Evolutionary conservation across 2,888 invertebrate genomes (phyloP).

Genomic region (Zelleria hepariella): DNA sequence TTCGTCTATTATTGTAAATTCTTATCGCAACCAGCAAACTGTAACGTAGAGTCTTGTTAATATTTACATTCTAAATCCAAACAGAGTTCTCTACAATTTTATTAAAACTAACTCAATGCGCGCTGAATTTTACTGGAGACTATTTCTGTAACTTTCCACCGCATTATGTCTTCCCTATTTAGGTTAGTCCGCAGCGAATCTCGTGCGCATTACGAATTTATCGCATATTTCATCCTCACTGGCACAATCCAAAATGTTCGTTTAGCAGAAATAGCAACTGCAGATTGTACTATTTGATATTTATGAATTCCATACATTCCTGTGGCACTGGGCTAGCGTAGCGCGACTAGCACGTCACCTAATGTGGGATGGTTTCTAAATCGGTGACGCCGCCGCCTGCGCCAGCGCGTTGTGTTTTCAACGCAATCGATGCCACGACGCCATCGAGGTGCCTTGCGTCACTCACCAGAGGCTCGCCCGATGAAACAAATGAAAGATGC

Average conservation of each 20-base stretch:
- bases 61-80: neutral
- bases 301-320: neutral
- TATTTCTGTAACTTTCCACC: neutral
- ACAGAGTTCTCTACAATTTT: neutral
- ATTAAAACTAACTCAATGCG: neutral
- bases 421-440: neutral
- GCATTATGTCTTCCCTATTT: neutral
- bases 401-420: slow-evolving; percentile 1
- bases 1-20: neutral
- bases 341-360: slow-evolving; percentile 52
- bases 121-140: neutral
- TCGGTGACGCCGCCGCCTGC: slow-evolving; percentile 52
- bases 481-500: slow-evolving; percentile 17
- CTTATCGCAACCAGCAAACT: neutral
- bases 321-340: slow-evolving; percentile 42
- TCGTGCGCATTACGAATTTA: neutral
- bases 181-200: neutral
- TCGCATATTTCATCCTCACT: neutral
- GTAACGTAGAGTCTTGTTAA: neutral
- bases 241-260: no score
- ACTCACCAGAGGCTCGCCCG: slow-evolving; percentile 19
- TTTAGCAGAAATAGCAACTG: no score
- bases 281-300: neutral
- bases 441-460: slow-evolving; percentile 22
- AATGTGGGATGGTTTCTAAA: slow-evolving; percentile 53